Evolutionary conservation across 2,113 vertebrate genomes (phyloP), one percentile per base, ranked within the genome.

Genomic region (Ploceus nigricollis): DNA sequence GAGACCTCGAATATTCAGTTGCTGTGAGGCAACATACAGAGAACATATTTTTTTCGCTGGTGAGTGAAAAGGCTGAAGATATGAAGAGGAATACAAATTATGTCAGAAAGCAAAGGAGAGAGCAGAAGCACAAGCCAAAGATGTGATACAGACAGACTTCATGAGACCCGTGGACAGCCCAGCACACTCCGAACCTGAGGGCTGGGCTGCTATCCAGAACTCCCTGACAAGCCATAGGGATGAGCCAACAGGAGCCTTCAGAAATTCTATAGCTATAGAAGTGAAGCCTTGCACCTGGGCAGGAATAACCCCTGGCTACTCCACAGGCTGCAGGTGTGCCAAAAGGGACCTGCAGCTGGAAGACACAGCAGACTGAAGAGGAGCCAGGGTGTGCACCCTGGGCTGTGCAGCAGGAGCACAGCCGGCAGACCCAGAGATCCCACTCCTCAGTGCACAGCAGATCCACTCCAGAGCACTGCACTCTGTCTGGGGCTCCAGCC

Each of bases 121-220:
- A 60, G 44, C 61, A 82, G 66, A 60, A 82, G 53, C 15, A 61
- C 25, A 77, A 72, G n/a, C 11, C 40, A 40, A 61, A 79, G 31
- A 44, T 15, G 37, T 9, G 19, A 64, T 5, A 51, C 8, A 69
- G 33, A 23, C 9, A 68, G 58, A 39, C 19, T 45, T 33, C n/a
- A 3, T 1, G 45, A 92, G 48, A 71, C 40, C 33, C 1, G 1
- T 4, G 3, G 39, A 89, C 51, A 84, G 21, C 31, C 44, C 80
- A 66, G 42, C 42, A 58, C 24, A 5, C 10, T 7, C 24, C 0
- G 0, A 56, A 71, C 39, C 63, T 1, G 1, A 48, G 51, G 45
- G 39, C 48, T 80, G n/a, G 75, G 89, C 60, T 78, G 65, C 56
- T 48, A 50, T 47, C 81, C 89, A 84, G 60, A 45, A 66, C 44